Evolutionary conservation across 2,888 invertebrate genomes (phyloP), one percentile per base, ranked within the genome.

Genomic region (Acleris laterana): DNA sequence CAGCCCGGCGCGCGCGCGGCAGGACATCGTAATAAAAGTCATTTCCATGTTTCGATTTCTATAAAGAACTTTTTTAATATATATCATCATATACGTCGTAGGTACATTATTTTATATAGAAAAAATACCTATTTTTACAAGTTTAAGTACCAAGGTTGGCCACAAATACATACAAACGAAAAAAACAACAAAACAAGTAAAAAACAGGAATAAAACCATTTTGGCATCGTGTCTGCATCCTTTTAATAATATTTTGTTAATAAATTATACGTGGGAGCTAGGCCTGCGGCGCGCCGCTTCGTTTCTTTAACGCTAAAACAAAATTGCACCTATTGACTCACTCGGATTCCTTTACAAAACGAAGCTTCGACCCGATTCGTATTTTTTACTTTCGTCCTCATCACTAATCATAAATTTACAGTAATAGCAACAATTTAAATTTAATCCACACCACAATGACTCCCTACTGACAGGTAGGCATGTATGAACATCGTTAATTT

Each of bases 161-260:
- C 91, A 93, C 90, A 88, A 88, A 90, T 90, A 91, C 89, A 89
- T 88, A 90, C 88, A 89, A 91, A 90, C 89, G 87, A 79, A 87
- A 90, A 87, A 90, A 90, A 89, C 85, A 91, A 92, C 89, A 90
- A 90, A 92, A 91, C 88, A 90, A 91, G 87, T 87, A 89, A 90
- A 88, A 90, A 90, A 91, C 90, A 90, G 90, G 91, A 90, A 90
- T 90, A 88, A 89, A 90, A 92, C 90, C 91, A 91, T 91, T 92
- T 92, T 92, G 92, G 92, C 92, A 91, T 91, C 90, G 90, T 87
- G 89, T 90, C 89, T 89, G 89, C 89, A 82, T 87, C 80, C 79
- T 85, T 88, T 89, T 83, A 84, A 87, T 86, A 76, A 74, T 85
- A 83, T 88, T 84, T 84, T 81, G 81, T 85, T 80, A 87, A 88